These are phyloP conservation scores for Festucalex cinctus DNA, from an alignment of 2,113 vertebrate species.

Conservation along the genomic window DNA sequence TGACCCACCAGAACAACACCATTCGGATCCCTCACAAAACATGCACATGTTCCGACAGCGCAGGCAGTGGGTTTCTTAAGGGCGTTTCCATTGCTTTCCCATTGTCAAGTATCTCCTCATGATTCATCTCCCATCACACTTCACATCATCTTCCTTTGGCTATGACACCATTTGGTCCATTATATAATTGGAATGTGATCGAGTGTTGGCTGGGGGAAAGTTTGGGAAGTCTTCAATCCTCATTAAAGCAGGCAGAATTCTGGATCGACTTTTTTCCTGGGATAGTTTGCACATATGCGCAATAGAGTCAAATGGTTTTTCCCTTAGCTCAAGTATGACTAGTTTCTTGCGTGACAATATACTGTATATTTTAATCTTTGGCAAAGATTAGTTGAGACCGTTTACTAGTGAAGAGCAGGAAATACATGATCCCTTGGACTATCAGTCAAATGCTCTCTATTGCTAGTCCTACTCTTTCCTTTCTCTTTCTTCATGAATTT, in stretches of 20 bases:
- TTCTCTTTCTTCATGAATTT: neutral
- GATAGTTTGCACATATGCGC: neutral
- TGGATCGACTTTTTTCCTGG: neutral
- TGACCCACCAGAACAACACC: conserved; percentile 4
- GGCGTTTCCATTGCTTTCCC: conserved; percentile 46
- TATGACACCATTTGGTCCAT: conserved; percentile 23
- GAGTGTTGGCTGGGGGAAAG: conserved; percentile 8
- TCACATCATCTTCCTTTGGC: conserved; percentile 56
- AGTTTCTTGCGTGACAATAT: neutral
- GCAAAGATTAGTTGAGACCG: neutral
- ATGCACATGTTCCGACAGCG: conserved; percentile 33
- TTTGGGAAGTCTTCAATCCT: conserved; percentile 28
- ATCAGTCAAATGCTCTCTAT: too few species aligned
- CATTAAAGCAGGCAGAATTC: conserved; percentile 26
- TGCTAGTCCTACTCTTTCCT: neutral
- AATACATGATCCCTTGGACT: too few species aligned
- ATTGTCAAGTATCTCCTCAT: conserved; percentile 30
- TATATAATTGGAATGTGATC: conserved; percentile 39
- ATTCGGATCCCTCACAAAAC: conserved; percentile 24
- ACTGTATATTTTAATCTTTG: neutral
- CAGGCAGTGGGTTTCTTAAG: conserved; percentile 48
- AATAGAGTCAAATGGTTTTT: neutral
- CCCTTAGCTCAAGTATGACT: neutral
- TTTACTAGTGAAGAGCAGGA: neutral
- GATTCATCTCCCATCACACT: conserved; percentile 53